Percentiles rank a stretch among this genome's conserved stretches.
phyloP scores from a whole-genome alignment of 2,888 invertebrate species.

The Pristionchus arcanus region DNA sequence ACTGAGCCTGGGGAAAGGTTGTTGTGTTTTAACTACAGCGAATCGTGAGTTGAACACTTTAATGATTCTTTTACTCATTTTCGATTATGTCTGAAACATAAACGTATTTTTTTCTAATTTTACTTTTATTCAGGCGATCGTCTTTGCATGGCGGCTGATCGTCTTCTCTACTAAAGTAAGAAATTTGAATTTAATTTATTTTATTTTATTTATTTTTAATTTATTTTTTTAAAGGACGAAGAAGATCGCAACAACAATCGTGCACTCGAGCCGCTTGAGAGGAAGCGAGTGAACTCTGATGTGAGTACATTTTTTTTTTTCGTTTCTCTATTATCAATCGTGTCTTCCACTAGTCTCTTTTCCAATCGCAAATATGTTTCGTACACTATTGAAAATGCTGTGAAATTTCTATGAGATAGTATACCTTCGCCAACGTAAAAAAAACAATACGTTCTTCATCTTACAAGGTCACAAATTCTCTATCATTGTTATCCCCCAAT shows the following conservation, averaged over 20 bases:
- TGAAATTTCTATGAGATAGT: not conserved
- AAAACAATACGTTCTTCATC: no score
- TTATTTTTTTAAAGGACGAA: not conserved
- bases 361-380: not conserved
- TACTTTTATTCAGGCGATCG: conserved; percentile 35
- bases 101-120: no score
- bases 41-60: no score
- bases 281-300: not conserved
- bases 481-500: not conserved
- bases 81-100: no score
- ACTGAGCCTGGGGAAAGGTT: no score
- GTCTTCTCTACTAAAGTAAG: conserved; percentile 40
- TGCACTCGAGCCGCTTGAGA: not conserved
- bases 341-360: no score
- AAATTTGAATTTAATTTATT: no score
- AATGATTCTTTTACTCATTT: no score
- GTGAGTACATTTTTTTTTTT: not conserved
- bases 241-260: conserved; percentile 30
- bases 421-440: no score
- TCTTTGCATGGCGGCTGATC: conserved; percentile 54
- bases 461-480: no score
- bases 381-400: not conserved
- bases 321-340: no score
- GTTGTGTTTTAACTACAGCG: no score
- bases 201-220: not conserved